Evolutionary conservation across 2,888 invertebrate species (phyloP), one percentile per base, ranked within the genome.

Genomic region (Asteroscopus sphinx): DNA sequence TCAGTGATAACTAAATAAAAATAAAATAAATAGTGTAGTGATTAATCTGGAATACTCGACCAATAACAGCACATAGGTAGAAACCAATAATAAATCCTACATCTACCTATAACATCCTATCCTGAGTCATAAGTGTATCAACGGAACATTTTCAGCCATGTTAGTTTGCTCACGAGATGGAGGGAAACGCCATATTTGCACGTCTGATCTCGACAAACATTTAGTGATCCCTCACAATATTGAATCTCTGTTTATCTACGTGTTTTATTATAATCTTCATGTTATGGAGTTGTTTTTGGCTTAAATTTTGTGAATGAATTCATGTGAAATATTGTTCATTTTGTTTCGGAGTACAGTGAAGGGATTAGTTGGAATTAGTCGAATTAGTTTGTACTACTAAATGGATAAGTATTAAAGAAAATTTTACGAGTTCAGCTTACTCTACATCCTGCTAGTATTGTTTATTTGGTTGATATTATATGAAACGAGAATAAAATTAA

Each of bases 191-290:
- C 51, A 61, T 75, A 73, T 75, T 75, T 76, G 68, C 47, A 25
- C 57, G 53, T 48, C 63, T 71, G 65, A 73, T 76, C 73, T 74
- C 51, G 4, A 57, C 74, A 75, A 76, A 75, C 68, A 75, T 75
- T 74, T 64, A 73, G 63, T 56, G 64, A 83, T 82, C 76, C 78
- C 81, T 80, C 69, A 81, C 81, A 79, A 85, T 85, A 84, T 83
- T 79, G 81, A 73, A 49, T 37, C 39, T 42, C 41, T 70, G 63
- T 76, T 79, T 83, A 80, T 79, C 60, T 46, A 57, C 57, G 49
- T 76, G 77, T 79, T 79, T 82, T 81, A 82, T 82, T 77, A 77
- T 85, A 82, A 87, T 81, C 80, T 76, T 40, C 21, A 33, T 59
- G 46, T 59, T 64, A 51, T 37, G 35, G 42, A 12, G 35, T 13